Evolutionary conservation across 37 sponge, comb jelly and placozoan genomes (phyloP).

Genomic region (Crambe crambe): DNA sequence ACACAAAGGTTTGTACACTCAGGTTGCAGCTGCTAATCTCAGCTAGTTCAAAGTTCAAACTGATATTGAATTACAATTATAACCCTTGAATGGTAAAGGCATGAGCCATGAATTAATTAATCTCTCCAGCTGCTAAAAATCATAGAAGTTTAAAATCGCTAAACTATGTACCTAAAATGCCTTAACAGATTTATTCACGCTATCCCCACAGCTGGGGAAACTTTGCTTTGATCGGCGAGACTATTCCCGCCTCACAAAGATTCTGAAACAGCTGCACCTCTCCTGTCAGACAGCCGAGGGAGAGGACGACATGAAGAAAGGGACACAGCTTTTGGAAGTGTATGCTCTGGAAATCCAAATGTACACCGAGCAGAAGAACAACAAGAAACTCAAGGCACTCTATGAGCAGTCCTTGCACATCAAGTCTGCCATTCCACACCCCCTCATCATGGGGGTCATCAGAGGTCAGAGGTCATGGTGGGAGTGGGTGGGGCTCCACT

Average conservation of each 20-base stretch:
- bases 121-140: too few species aligned
- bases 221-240: conserved; percentile 95
- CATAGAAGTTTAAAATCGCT: too few species aligned
- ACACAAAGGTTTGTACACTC: conserved; percentile 77
- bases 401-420: conserved; percentile 95
- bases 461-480: conserved; percentile 78
- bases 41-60: too few species aligned
- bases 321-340: conserved; percentile 94
- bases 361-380: conserved; percentile 99
- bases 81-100: too few species aligned
- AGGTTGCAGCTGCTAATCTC: too few species aligned
- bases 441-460: conserved; percentile 98
- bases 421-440: conserved; percentile 98
- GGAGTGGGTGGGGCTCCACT: too few species aligned
- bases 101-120: too few species aligned
- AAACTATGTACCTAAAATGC: too few species aligned
- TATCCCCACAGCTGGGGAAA: conserved; percentile 75
- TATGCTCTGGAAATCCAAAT: conserved; percentile 99
- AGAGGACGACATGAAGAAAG: conserved; percentile 87
- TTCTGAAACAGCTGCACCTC: conserved; percentile 88
- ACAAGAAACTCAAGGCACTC: conserved; percentile 93
- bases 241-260: conserved; percentile 68
- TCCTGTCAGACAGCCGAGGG: conserved; percentile 88
- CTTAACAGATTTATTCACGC: background rate
- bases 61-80: too few species aligned